Conservation (phyloP, 2,113 vertebrate genomes). For the Lates calcarifer region DNA sequence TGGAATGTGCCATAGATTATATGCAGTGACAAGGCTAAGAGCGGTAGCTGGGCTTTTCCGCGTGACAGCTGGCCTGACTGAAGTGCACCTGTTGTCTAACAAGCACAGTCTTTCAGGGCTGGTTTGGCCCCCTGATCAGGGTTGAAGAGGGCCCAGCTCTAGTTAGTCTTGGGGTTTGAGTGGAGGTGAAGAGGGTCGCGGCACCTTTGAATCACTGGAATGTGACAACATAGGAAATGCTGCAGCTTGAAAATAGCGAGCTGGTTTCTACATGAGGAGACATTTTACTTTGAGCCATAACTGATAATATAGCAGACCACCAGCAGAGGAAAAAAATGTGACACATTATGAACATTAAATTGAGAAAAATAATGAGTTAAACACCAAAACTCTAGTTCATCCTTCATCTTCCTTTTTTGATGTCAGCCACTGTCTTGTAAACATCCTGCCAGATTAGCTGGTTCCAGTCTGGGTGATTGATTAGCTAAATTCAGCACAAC, state of each 20-base stretch:
- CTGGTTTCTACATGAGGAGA: conserved; percentile 14
- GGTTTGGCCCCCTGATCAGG: conserved; percentile 66
- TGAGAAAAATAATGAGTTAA: conserved; percentile 1
- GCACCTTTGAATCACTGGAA: conserved; percentile 78
- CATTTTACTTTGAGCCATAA: conserved; percentile 44
- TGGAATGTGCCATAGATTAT: conserved; percentile 76
- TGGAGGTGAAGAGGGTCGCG: conserved; percentile 71
- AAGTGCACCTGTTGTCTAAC: conserved; percentile 84
- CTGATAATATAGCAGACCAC: conserved; percentile 27
- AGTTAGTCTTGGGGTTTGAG: conserved; percentile 80
- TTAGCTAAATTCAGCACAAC: conserved; percentile 21
- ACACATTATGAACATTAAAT: not conserved
- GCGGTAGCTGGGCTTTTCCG: conserved; percentile 51
- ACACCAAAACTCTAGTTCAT: not conserved
- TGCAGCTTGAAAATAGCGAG: conserved; percentile 63
- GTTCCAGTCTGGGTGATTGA: conserved; percentile 29
- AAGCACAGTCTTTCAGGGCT: conserved; percentile 72
- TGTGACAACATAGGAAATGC: conserved; percentile 75
- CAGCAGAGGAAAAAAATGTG: not conserved
- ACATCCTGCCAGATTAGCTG: not conserved
- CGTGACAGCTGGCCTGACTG: conserved; percentile 78
- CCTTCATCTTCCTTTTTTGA: not conserved
- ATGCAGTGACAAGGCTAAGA: conserved; percentile 67
- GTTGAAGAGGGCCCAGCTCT: conserved; percentile 73
- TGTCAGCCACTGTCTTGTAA: not conserved